phyloP scores from a whole-genome alignment of 64 coral and sea anemone species.

The Actinia tenebrosa region DNA sequence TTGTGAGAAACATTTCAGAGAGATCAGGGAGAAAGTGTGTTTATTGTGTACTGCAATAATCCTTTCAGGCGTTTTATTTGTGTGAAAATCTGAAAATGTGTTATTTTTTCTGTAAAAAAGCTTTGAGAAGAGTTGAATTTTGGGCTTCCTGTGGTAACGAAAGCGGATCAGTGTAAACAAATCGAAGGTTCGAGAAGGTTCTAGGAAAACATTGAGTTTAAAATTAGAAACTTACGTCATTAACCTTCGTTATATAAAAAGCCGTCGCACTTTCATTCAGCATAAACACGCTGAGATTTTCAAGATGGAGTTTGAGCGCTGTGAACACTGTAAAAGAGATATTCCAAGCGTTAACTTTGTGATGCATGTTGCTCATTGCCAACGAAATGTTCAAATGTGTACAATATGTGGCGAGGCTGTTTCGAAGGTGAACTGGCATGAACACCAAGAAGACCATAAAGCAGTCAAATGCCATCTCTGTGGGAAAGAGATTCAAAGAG shows the following conservation, averaged over 20 bases:
- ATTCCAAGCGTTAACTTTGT: conserved; percentile 38
- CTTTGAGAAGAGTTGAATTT: no score
- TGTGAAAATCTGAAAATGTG: no score
- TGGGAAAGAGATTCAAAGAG: conserved; percentile 34
- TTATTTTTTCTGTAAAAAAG: no score
- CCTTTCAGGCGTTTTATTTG: no score
- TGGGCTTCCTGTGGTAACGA: not conserved
- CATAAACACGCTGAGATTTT: not conserved
- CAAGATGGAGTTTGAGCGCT: conserved; percentile 17
- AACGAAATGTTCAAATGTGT: conserved; percentile 36
- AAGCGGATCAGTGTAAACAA: not conserved
- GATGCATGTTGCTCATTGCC: conserved; percentile 44
- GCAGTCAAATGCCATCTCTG: conserved; percentile 22
- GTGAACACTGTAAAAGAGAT: conserved; percentile 28
- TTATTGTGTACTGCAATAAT: no score
- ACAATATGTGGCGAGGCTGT: conserved; percentile 24
- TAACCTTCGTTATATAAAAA: not conserved
- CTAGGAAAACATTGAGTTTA: not conserved
- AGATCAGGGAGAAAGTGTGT: no score
- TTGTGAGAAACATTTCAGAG: no score
- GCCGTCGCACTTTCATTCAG: not conserved
- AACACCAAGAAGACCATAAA: conserved; percentile 36
- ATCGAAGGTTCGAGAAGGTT: not conserved
- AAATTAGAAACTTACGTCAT: not conserved
- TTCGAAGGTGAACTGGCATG: not conserved